Evolutionary conservation across 2,888 invertebrate species (phyloP).

Genomic region (Spilarctia lutea): DNA sequence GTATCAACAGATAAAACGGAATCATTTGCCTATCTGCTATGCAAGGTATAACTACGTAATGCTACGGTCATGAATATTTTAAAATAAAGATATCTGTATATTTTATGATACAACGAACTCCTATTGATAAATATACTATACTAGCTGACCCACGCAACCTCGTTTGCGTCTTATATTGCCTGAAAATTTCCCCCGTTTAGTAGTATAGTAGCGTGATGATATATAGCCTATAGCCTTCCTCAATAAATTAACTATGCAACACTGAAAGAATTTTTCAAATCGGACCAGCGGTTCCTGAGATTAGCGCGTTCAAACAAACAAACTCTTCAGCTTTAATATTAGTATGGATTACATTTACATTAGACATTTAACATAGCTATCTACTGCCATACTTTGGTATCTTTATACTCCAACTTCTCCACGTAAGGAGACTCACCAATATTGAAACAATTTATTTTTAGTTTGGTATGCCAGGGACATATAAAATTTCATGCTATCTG

Average conservation of each 20-base stretch:
- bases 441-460: neutral
- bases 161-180: too few relatives aligned
- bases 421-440: neutral
- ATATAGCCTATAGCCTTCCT: too few relatives aligned
- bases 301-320: too few relatives aligned
- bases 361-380: neutral
- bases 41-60: neutral
- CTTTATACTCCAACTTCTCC: neutral
- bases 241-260: too few relatives aligned
- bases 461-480: neutral
- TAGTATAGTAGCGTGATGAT: too few relatives aligned
- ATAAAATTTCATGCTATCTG: slow-evolving; percentile 10
- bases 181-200: too few relatives aligned
- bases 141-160: too few relatives aligned
- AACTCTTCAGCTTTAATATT: too few relatives aligned
- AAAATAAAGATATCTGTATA: neutral
- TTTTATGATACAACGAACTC: neutral
- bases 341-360: too few relatives aligned
- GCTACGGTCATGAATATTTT: neutral
- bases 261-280: too few relatives aligned
- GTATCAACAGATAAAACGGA: neutral
- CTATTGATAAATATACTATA: neutral
- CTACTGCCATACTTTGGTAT: neutral
- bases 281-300: too few relatives aligned
- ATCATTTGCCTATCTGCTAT: neutral